Conservation (phyloP, 2,113 vertebrate genomes). For the Amphiprion ocellaris region DNA sequence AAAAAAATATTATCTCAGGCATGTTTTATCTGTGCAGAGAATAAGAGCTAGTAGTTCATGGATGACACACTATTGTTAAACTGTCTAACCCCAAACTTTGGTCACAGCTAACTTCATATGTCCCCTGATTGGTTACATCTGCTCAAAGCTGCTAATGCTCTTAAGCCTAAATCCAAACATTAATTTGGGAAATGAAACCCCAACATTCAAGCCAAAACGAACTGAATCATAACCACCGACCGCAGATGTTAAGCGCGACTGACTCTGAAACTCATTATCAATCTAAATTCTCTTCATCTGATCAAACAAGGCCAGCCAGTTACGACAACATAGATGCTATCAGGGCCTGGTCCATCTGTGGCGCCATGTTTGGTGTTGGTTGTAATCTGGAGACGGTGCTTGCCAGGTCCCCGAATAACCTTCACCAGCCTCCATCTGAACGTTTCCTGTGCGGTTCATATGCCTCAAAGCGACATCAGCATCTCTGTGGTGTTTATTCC, state of each 20-base stretch:
- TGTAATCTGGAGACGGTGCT: constrained; percentile 31
- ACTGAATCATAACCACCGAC: constrained; percentile 58
- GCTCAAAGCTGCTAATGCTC: constrained; percentile 63
- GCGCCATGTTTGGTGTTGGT: constrained; percentile 24
- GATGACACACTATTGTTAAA: constrained; percentile 27
- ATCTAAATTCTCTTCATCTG: constrained; percentile 72
- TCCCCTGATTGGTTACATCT: constrained; percentile 64
- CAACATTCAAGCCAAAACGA: constrained; percentile 56
- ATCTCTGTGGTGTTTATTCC: constrained; percentile 12
- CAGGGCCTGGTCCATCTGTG: constrained; percentile 56
- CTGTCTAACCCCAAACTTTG: constrained; percentile 40
- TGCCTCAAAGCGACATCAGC: constrained; percentile 1
- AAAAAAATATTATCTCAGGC: neutral
- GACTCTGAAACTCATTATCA: constrained; percentile 75
- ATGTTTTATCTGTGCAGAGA: constrained; percentile 1
- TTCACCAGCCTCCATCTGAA: neutral
- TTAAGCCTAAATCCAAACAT: constrained; percentile 76
- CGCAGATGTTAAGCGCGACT: constrained; percentile 64
- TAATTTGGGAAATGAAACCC: constrained; percentile 63
- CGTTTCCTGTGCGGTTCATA: neutral
- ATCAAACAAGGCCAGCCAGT: constrained; percentile 74
- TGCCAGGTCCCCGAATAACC: constrained; percentile 35
- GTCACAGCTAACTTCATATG: constrained; percentile 52
- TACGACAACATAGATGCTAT: constrained; percentile 63
- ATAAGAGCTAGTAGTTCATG: neutral